phyloP scores from a whole-genome alignment of 2,113 vertebrate genomes.

The Catharus bicknelli region DNA sequence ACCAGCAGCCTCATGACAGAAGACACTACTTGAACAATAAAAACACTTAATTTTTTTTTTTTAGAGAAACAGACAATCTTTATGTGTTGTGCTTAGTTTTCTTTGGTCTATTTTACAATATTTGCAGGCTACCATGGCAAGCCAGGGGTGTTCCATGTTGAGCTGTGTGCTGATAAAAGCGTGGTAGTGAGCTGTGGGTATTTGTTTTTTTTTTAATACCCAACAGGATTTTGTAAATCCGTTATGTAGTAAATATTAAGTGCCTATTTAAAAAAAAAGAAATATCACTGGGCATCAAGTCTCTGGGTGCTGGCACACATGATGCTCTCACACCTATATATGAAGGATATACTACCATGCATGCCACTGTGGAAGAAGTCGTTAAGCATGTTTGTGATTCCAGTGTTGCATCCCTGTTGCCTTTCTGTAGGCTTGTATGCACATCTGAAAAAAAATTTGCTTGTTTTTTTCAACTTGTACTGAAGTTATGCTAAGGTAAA shows the following conservation, averaged over 20 bases:
- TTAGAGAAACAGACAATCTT: not conserved
- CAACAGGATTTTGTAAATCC: not conserved
- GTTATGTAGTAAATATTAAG: not conserved
- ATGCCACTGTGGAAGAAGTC: not conserved
- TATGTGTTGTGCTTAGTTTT: not conserved
- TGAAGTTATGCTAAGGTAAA: not conserved
- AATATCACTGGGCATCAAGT: not conserved
- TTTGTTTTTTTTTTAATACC: not conserved
- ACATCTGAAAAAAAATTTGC: not conserved
- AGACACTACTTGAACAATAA: not conserved
- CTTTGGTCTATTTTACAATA: not conserved
- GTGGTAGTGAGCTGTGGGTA: not conserved
- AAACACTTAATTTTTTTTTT: not conserved
- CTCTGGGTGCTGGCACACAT: not conserved
- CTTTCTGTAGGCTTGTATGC: not conserved
- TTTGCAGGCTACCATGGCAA: not conserved
- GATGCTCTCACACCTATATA: not conserved
- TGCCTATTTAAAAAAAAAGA: not conserved
- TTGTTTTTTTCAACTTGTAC: not conserved
- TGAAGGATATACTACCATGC: not conserved
- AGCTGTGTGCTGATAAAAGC: not conserved
- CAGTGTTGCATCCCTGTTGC: not conserved
- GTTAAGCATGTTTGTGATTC: not conserved
- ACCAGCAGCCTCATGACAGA: not conserved
- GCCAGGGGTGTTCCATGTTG: not conserved